Evolutionary conservation across 2,113 vertebrate species (phyloP), one percentile per base, ranked within the genome.

Genomic region (Petaurus breviceps): DNA sequence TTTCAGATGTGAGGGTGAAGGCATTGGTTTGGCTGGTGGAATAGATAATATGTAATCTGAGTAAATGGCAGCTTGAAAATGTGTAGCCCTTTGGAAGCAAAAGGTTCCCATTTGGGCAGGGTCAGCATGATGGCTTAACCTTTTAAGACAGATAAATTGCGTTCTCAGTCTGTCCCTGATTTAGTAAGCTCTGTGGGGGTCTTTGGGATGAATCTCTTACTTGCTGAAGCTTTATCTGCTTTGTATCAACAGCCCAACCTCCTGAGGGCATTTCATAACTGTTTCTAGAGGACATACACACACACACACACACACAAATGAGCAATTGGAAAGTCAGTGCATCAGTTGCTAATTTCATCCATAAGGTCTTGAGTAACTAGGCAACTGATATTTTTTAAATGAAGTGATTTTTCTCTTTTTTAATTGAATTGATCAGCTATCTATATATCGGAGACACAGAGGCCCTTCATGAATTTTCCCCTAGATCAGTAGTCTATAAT

Each of bases 141-240:
- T 97, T 94, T 97, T 55, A 96, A 97, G 96, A 95, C 96, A 96
- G 97, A 97, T 98, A 94, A 97, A 96, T 96, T 93, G 96, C 97
- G 96, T 96, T 96, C 95, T 84, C 95, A 95, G 96, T 95, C 96
- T 96, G 96, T 90, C 96, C 96, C 96, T 90, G 89, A 49, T 68
- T 94, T 90, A 89, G 94, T 95, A 92, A 84, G 49, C 61, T 96
- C 68, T 90, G 0, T 11, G 54, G 94, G 95, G 94, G 94, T 94
- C 97, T 97, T 94, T 89, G 1, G 0, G 96, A 97, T 91, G 95
- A 94, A 90, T 61, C 96, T 92, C 92, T 93, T 93, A 54, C 84
- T 97, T 95, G 97, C 93, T 96, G 95, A 97, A 95, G 54, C 93
- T 90, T 52, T 0, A 92, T 96, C 97, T 98, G 98, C 92, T 98